Percentiles rank a stretch among this genome's conserved stretches.
Evolutionary conservation across 2,113 vertebrate species (phyloP).

Genomic region (Sorex fumeus): DNA sequence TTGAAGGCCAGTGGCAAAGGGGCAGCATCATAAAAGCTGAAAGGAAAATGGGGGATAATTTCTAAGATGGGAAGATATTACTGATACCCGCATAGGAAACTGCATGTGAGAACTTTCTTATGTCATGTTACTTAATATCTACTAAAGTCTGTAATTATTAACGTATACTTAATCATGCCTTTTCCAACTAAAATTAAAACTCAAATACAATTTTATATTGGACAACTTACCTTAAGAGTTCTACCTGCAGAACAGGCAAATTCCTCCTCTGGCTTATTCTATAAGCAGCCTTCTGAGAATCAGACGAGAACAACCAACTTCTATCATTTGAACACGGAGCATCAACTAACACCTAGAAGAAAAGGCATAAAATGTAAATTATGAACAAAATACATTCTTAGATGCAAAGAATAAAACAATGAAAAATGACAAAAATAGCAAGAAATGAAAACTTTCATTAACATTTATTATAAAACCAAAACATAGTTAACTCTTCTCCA

Average conservation of each 20-base stretch:
- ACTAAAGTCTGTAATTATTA: too few relatives aligned
- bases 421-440: neutral
- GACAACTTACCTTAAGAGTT: constrained; percentile 88
- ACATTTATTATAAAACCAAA: neutral
- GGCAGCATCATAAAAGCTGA: neutral
- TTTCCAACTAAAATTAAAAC: constrained; percentile 1
- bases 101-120: neutral
- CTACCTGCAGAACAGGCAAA: constrained; percentile 86
- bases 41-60: neutral
- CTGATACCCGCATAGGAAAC: neutral
- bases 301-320: constrained; percentile 95
- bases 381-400: neutral
- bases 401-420: neutral
- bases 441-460: constrained; percentile 9
- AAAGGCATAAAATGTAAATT: neutral
- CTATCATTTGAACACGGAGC: constrained; percentile 98
- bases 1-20: neutral
- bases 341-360: constrained; percentile 88
- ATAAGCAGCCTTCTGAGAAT: constrained; percentile 83
- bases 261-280: constrained; percentile 86
- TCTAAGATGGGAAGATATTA: neutral
- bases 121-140: neutral
- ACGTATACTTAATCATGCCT: neutral
- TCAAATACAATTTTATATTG: neutral
- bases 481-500: neutral